These are phyloP conservation scores for Catharus ustulatus DNA, from an alignment of 2,797 vertebrate species.

Conservation along the genomic window DNA sequence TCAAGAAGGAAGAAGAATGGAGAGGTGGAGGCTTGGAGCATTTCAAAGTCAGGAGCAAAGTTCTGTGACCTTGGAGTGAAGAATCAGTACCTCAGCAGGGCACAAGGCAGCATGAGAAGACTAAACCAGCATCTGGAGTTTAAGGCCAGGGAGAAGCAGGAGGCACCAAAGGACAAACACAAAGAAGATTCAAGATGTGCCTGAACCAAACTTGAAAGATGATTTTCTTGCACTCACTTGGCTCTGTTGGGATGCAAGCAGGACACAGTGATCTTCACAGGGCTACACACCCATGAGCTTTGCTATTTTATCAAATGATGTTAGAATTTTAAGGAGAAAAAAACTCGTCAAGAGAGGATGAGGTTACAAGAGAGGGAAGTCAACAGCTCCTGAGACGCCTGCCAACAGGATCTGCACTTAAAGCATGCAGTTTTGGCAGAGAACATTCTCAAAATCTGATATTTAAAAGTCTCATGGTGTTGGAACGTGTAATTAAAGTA, in stretches of 20 bases:
- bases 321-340: constrained; percentile 6
- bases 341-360: background rate
- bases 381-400: constrained; percentile 18
- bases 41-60: background rate
- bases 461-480: constrained; percentile 26
- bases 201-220: background rate
- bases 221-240: background rate
- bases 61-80: background rate
- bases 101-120: background rate
- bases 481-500: background rate
- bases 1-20: background rate
- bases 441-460: constrained; percentile 26
- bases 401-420: constrained; percentile 43
- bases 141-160: background rate
- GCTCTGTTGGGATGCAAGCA: background rate
- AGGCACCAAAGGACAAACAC: background rate
- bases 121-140: background rate
- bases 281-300: background rate
- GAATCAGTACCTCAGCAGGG: background rate
- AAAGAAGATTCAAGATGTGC: background rate
- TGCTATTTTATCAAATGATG: background rate
- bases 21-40: background rate
- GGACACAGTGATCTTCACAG: background rate
- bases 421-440: constrained; percentile 29
- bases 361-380: constrained; percentile 5